Conservation (phyloP, 2,888 invertebrate species). For the Lottia gigantea region DNA sequence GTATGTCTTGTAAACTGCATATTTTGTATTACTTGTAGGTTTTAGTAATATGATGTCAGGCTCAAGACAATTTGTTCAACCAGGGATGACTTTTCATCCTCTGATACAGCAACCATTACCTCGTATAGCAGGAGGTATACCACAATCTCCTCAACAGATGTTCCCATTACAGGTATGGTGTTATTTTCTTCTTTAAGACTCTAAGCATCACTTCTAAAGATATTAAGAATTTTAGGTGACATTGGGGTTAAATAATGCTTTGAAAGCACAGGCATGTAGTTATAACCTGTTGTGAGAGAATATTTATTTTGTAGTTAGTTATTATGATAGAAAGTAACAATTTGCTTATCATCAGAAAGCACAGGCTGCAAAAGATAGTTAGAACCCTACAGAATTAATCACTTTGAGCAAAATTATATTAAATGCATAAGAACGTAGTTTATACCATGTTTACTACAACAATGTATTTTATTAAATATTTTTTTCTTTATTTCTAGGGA, state of each 20-base stretch:
- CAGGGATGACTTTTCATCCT: slow-evolving; percentile 31
- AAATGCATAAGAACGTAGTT: not conserved
- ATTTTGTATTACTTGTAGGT: slow-evolving; percentile 12
- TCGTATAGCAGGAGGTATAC: slow-evolving; percentile 21
- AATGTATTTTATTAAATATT: not conserved
- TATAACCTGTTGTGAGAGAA: no score
- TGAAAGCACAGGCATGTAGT: no score
- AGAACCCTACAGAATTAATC: no score
- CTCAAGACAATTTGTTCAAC: slow-evolving; percentile 24
- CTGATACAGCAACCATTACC: slow-evolving; percentile 34
- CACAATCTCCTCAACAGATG: slow-evolving; percentile 30
- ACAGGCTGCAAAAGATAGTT: no score
- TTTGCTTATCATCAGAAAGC: no score
- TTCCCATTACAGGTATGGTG: slow-evolving; percentile 37
- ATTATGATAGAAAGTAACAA: no score
- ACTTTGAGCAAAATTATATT: no score
- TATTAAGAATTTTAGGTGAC: no score
- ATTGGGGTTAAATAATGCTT: no score
- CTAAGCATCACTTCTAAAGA: not conserved
- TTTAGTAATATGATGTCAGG: slow-evolving; percentile 31
- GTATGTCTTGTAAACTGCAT: not conserved
- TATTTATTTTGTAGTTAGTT: no score
- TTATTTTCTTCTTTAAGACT: not conserved
- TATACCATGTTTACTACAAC: not conserved
- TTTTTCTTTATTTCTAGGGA: not conserved